These are phyloP conservation scores for Sebastiscus tertius DNA, from an alignment of 2,797 vertebrate genomes.

Conservation along the genomic window DNA sequence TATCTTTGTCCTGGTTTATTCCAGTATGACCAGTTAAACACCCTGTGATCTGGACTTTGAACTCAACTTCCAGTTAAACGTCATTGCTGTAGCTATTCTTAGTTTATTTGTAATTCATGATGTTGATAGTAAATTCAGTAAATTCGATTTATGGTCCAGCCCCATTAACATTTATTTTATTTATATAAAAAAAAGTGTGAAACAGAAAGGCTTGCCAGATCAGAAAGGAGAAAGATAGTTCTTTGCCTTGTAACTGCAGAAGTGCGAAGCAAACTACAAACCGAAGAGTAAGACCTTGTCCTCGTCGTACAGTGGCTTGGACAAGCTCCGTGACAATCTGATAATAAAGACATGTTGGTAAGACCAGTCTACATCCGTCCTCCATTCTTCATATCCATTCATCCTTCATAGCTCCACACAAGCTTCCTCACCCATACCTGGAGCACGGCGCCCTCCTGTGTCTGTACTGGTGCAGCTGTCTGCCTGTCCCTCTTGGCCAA, in stretches of 20 bases:
- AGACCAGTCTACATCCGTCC: constrained; percentile 26
- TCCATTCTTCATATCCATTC: constrained; percentile 37
- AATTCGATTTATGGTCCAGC: constrained; percentile 25
- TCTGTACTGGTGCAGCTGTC: constrained; percentile 53
- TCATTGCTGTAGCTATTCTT: not conserved
- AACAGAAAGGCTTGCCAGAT: constrained; percentile 22
- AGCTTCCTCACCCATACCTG: constrained; percentile 1
- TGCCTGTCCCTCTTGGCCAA: constrained; percentile 73
- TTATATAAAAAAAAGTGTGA: constrained; percentile 14
- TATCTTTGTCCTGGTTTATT: not conserved
- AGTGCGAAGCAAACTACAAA: constrained; percentile 42
- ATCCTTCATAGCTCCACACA: constrained; percentile 30
- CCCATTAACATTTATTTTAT: constrained; percentile 34
- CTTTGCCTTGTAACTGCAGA: constrained; percentile 40
- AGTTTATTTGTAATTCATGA: not conserved
- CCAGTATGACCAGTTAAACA: not conserved
- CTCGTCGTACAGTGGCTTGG: constrained; percentile 33
- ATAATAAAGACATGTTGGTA: constrained; percentile 27
- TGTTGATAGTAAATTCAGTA: not conserved
- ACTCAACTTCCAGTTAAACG: not conserved
- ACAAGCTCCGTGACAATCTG: constrained; percentile 33
- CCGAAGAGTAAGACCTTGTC: constrained; percentile 2
- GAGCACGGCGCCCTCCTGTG: constrained; percentile 24
- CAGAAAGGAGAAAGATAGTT: constrained; percentile 33
- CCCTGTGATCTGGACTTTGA: not conserved